Evolutionary conservation across 2,113 vertebrate genomes (phyloP).

Genomic region (Phrynosoma blainvillii): DNA sequence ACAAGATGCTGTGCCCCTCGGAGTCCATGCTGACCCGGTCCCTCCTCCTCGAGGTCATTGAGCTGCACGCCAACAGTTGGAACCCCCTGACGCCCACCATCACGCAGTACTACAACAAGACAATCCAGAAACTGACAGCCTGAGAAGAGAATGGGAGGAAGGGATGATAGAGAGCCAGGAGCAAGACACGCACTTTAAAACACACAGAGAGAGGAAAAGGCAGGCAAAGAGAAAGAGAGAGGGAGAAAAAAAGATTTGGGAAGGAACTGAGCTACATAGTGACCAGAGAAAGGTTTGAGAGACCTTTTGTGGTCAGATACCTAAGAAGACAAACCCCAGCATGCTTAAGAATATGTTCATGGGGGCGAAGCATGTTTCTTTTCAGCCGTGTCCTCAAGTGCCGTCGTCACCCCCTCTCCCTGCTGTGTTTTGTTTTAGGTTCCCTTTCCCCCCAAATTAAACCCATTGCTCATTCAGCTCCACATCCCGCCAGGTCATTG

Average conservation of each 20-base stretch:
- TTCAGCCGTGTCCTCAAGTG: constrained; percentile 66
- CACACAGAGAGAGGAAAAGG: not conserved
- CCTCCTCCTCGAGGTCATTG: constrained; percentile 97
- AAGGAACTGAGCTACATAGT: constrained; percentile 19
- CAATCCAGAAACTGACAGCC: constrained; percentile 97
- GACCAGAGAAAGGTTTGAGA: constrained; percentile 32
- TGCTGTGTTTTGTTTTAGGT: constrained; percentile 57
- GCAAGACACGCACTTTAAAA: constrained; percentile 50
- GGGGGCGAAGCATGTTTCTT: constrained; percentile 78
- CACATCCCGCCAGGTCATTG: constrained; percentile 51
- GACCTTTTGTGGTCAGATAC: constrained; percentile 47
- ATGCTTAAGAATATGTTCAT: constrained; percentile 65
- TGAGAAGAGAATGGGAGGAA: constrained; percentile 70
- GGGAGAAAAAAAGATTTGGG: not conserved
- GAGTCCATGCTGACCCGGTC: constrained; percentile 96
- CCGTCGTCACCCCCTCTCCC: constrained; percentile 58
- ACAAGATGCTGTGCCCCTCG: constrained; percentile 96
- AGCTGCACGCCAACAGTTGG: constrained; percentile 97
- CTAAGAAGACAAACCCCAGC: constrained; percentile 66
- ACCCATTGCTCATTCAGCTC: constrained; percentile 57
- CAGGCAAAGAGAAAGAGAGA: not conserved
- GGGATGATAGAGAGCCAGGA: constrained; percentile 57
- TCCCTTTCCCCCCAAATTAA: constrained; percentile 44
- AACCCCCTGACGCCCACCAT: constrained; percentile 93
- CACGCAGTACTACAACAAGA: constrained; percentile 98